Conservation (phyloP, 2,113 vertebrate species). For the Clinocottus analis region DNA sequence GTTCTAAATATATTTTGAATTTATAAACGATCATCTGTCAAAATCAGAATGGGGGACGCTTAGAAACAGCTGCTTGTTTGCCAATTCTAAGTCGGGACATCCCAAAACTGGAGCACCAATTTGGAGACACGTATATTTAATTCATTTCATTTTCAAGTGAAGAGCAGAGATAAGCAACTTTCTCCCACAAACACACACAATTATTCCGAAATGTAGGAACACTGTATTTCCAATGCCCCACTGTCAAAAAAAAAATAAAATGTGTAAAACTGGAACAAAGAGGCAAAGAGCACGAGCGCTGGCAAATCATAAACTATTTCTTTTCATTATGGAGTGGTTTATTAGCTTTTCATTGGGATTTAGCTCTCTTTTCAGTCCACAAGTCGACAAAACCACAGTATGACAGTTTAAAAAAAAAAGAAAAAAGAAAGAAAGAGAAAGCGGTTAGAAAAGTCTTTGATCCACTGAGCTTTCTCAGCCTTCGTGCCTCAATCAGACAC, state of each 20-base stretch:
- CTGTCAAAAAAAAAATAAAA: constrained; percentile 17
- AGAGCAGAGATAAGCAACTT: background rate
- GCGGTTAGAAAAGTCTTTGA: constrained; percentile 77
- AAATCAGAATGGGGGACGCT: background rate
- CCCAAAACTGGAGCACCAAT: background rate
- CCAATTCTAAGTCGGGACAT: no score
- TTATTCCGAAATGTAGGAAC: background rate
- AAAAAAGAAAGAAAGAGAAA: constrained; percentile 38
- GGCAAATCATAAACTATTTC: constrained; percentile 8
- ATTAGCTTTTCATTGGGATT: constrained; percentile 52
- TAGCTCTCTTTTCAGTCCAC: constrained; percentile 52
- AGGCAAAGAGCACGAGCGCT: background rate
- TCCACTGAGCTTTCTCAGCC: constrained; percentile 70
- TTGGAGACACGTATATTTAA: background rate
- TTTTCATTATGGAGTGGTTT: constrained; percentile 26
- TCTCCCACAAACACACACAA: background rate
- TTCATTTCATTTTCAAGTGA: background rate
- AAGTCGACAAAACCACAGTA: constrained; percentile 52
- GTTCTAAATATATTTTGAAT: background rate
- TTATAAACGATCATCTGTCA: background rate
- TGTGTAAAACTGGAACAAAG: background rate
- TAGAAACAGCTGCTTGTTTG: no score
- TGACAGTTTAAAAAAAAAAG: constrained; percentile 44
- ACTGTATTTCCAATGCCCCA: background rate
- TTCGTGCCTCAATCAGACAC: constrained; percentile 75